phyloP scores from a whole-genome alignment of 2,888 invertebrate genomes.

The Criorhina ranunculi region DNA sequence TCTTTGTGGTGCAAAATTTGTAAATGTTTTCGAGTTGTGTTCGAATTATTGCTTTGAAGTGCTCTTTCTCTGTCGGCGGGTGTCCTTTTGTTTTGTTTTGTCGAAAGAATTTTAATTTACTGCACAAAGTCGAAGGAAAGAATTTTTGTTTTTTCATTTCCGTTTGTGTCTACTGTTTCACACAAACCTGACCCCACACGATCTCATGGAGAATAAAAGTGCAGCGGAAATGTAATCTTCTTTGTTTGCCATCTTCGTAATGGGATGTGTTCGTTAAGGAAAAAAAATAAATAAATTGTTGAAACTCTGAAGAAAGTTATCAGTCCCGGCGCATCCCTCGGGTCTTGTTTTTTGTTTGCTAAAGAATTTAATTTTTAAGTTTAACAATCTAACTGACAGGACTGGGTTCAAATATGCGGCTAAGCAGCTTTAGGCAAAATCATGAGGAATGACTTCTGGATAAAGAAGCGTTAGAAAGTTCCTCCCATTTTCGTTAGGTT shows the following conservation, averaged over 20 bases:
- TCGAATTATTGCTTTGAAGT: slow-evolving; percentile 58
- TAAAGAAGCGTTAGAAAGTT: too few species aligned
- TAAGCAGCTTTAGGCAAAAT: too few species aligned
- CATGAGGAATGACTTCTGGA: too few species aligned
- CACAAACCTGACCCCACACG: slow-evolving; percentile 29
- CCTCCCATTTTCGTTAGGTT: too few species aligned
- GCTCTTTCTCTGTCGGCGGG: background rate
- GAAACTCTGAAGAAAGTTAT: background rate
- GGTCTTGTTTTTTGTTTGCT: slow-evolving; percentile 1
- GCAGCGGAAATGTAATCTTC: background rate
- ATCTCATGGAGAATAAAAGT: slow-evolving; percentile 26
- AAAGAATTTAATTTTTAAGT: slow-evolving; percentile 1
- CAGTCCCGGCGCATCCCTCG: background rate
- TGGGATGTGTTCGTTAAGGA: slow-evolving; percentile 5
- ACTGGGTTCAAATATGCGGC: background rate
- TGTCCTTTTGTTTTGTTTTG: slow-evolving; percentile 31
- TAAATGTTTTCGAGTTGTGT: slow-evolving; percentile 53
- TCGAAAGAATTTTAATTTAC: slow-evolving; percentile 69
- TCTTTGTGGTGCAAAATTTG: slow-evolving; percentile 36
- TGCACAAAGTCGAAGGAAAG: slow-evolving; percentile 30
- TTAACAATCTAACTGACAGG: background rate
- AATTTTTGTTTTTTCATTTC: slow-evolving; percentile 15
- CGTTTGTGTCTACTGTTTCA: slow-evolving; percentile 14
- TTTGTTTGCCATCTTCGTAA: slow-evolving; percentile 21
- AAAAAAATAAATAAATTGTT: background rate